Base-by-base conservation (phyloP, 2,888 invertebrate species). In the Drosophila prolongata region DNA sequence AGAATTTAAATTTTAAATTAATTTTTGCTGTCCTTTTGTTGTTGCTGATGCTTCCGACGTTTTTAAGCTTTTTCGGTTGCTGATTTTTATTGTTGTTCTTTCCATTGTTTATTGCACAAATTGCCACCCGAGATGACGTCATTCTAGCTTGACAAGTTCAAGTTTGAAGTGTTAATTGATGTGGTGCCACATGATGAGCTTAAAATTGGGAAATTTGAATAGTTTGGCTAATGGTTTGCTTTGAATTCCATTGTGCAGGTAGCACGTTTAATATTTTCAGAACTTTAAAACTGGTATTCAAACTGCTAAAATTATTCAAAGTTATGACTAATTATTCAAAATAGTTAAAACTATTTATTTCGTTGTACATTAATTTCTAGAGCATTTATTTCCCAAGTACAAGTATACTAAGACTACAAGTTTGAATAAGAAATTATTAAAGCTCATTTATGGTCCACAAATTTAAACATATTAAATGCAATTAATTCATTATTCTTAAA, bases 101-200 rank as follows among this genome's bases (percentile, higher is more conserved):
- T 60, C 73, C 75, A 85, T 88, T 82, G 79, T 83, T 70, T 80
- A 70, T 77, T 89, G 82, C 87, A 88, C 75, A 75, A 84, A 84
- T 80, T 75, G 76, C 65, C 52, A 43, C 43, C 11, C 13, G n/a
- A 24, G 14, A 59, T 84, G 88, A 89, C 84, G 79, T 87, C 89
- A 82, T 56, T 53, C 27, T 13, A 49, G 40, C 27, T 47, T 19
- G 50, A 64, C 86, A 85, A 85, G 85, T 85, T 85, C 85, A 85
- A 89, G 89, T 88, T 75, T 71, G 61, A 43, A 62, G 71, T 62
- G 60, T 24, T 80, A 83, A 83, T 89, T 83, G 68, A 75, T 75
- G 54, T 68, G 40, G 70, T 75, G 69, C 52, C 56, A 52, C 56
- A 75, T 56, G 86, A 83, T 83, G 59, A 66, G 56, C 49, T 43